These are phyloP conservation scores for Pelodytes ibericus DNA, from an alignment of 2,797 vertebrate species.

Conservation along the genomic window DNA sequence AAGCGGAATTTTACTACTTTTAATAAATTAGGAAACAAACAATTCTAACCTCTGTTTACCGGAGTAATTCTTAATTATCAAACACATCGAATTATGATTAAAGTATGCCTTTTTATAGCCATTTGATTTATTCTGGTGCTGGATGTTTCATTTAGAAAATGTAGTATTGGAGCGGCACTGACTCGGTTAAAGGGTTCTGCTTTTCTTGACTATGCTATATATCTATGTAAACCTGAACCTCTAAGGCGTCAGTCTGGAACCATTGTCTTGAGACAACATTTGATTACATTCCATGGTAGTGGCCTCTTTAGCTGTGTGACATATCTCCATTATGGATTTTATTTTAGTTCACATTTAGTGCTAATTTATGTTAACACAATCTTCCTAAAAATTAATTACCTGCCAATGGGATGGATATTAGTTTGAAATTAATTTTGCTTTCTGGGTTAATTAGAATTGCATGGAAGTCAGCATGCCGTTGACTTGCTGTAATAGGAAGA, in stretches of 20 bases:
- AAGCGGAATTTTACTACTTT: neutral
- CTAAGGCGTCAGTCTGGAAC: slow-evolving; percentile 35
- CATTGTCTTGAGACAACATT: slow-evolving; percentile 38
- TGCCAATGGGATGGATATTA: slow-evolving; percentile 56
- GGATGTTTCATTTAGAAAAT: slow-evolving; percentile 10
- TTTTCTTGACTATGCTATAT: slow-evolving; percentile 24
- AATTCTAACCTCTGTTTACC: neutral
- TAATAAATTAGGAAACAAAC: neutral
- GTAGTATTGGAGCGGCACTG: slow-evolving; percentile 11
- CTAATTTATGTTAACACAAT: slow-evolving; percentile 54
- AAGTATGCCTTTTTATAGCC: slow-evolving; percentile 5
- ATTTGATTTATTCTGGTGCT: neutral
- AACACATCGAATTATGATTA: slow-evolving; percentile 29
- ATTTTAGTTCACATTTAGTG: slow-evolving; percentile 52
- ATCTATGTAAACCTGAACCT: slow-evolving; percentile 30
- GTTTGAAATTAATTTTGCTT: slow-evolving; percentile 55
- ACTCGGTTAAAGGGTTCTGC: slow-evolving; percentile 19
- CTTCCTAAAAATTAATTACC: slow-evolving; percentile 54
- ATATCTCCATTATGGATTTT: slow-evolving; percentile 45
- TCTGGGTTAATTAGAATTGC: slow-evolving; percentile 56
- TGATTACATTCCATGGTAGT: slow-evolving; percentile 30
- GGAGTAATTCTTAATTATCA: slow-evolving; percentile 13
- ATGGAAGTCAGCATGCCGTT: slow-evolving; percentile 50
- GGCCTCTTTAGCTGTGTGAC: slow-evolving; percentile 28
- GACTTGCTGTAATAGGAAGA: slow-evolving; percentile 55